Conservation (phyloP, 2,888 invertebrate genomes). For the Cataglyphis livida region DNA sequence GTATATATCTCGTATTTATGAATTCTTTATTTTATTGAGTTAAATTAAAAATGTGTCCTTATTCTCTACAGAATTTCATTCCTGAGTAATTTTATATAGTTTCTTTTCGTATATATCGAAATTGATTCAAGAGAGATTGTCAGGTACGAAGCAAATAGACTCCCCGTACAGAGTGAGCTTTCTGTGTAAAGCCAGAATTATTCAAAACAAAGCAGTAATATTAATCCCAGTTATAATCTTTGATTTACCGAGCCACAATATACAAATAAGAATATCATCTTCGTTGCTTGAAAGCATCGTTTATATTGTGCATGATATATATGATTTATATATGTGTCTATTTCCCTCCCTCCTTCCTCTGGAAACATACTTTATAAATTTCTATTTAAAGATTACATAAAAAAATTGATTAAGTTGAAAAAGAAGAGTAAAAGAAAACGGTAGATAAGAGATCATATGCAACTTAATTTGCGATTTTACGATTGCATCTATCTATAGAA, state of each 20-base stretch:
- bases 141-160: constrained; percentile 80
- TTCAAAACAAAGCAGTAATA: constrained; percentile 40
- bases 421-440: constrained; percentile 12
- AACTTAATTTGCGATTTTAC: constrained; percentile 52
- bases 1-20: constrained; percentile 47
- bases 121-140: constrained; percentile 79
- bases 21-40: constrained; percentile 46
- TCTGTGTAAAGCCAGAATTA: constrained; percentile 55
- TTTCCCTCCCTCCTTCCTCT: not conserved
- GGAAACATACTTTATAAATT: constrained; percentile 41
- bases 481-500: constrained; percentile 33
- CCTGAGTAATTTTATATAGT: constrained; percentile 80
- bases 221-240: constrained; percentile 57
- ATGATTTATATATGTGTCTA: constrained; percentile 21
- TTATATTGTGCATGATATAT: constrained; percentile 52
- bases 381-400: constrained; percentile 51
- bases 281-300: constrained; percentile 77
- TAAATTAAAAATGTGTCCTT: constrained; percentile 64
- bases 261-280: constrained; percentile 53
- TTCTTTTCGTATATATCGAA: constrained; percentile 66
- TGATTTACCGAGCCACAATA: constrained; percentile 51
- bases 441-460: constrained; percentile 62
- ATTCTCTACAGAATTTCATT: constrained; percentile 76
- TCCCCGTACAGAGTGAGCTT: constrained; percentile 55
- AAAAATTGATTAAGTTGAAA: constrained; percentile 36